phyloP scores from a whole-genome alignment of 37 sponge, comb jelly and placozoan species.

The Beroe ovata region DNA sequence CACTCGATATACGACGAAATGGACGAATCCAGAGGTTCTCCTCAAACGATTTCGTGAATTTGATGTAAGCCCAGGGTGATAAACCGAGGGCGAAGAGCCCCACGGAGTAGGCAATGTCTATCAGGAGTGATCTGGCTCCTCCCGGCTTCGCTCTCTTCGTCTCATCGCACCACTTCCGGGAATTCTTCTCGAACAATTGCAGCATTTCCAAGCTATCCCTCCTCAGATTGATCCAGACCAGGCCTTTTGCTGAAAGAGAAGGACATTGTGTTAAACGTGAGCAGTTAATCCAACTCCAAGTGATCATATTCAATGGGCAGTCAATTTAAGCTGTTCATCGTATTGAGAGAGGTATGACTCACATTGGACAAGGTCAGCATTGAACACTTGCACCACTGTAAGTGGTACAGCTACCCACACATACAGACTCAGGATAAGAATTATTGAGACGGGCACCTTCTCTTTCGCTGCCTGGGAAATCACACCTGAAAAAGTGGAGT shows the following conservation, averaged over 20 bases:
- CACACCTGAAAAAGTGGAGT: slow-evolving; percentile 8
- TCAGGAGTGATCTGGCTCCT: background rate
- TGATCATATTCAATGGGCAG: no score
- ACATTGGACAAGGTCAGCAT: background rate
- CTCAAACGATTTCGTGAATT: slow-evolving; percentile 59
- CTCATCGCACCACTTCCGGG: slow-evolving; percentile 52
- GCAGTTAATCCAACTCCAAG: no score
- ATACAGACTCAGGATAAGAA: slow-evolving; percentile 38
- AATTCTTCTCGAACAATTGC: no score
- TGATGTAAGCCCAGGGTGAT: slow-evolving; percentile 61
- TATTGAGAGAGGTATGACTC: background rate
- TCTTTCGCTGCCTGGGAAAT: slow-evolving; percentile 13
- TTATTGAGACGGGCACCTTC: slow-evolving; percentile 44
- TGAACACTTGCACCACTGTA: slow-evolving; percentile 8
- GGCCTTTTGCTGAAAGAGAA: no score
- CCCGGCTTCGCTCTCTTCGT: background rate
- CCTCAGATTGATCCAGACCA: no score
- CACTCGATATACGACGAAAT: background rate
- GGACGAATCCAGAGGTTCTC: slow-evolving; percentile 50
- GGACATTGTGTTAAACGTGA: no score
- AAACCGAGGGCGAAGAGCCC: slow-evolving; percentile 14
- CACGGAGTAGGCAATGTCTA: background rate
- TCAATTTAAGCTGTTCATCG: no score
- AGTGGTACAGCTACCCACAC: slow-evolving; percentile 38
- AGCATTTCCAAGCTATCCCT: no score